Conservation (phyloP, 2,888 invertebrate genomes). For the Pedicia rivosa region DNA sequence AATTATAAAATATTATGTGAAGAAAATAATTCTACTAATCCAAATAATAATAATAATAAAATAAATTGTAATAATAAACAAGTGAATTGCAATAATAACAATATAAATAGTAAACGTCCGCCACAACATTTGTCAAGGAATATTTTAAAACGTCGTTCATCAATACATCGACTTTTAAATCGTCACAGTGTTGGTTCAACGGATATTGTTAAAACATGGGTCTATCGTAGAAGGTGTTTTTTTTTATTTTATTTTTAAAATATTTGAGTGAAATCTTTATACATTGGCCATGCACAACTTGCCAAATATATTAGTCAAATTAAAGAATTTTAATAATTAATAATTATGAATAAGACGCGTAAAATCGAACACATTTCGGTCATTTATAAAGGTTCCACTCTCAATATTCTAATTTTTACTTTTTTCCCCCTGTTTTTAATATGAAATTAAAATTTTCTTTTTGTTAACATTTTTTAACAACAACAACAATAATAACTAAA, state of each 20-base stretch:
- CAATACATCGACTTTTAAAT: too few species aligned
- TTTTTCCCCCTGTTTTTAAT: not conserved
- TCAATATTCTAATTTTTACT: not conserved
- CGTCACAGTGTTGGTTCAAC: conserved; percentile 10
- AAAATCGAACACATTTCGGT: too few species aligned
- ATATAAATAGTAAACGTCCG: not conserved
- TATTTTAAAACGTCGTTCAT: too few species aligned
- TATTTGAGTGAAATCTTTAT: not conserved
- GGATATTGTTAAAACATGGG: conserved; percentile 13
- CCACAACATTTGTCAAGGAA: too few species aligned
- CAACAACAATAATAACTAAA: too few species aligned
- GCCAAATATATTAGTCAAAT: too few species aligned
- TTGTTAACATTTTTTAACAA: too few species aligned
- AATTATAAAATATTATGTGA: too few species aligned
- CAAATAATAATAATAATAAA: not conserved
- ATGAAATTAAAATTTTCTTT: too few species aligned
- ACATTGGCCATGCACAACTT: not conserved
- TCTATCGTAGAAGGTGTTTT: conserved; percentile 11
- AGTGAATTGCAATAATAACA: not conserved
- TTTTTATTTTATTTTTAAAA: not conserved
- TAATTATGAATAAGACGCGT: too few species aligned
- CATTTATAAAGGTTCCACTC: not conserved
- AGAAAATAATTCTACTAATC: not conserved
- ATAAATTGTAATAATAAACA: not conserved
- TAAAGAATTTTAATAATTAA: too few species aligned